Evolutionary conservation across 2,888 invertebrate species (phyloP).

Genomic region (Lucinisca nassula): DNA sequence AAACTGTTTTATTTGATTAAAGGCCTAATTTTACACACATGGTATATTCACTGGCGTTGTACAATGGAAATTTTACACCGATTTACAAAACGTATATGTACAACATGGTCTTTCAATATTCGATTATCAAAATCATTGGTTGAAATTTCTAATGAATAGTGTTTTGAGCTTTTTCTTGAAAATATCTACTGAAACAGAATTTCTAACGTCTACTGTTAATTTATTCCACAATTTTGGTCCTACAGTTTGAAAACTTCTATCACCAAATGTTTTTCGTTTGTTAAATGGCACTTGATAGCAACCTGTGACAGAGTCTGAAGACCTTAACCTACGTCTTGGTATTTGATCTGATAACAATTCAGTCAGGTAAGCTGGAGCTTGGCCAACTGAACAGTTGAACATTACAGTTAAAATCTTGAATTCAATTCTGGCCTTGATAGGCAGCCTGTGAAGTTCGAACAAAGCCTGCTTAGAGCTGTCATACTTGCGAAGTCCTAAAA

Average conservation of each 20-base stretch:
- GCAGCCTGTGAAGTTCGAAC: constrained; percentile 34
- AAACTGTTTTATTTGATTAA: no score
- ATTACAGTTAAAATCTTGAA: constrained; percentile 29
- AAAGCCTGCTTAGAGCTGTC: constrained; percentile 34
- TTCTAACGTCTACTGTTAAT: background rate
- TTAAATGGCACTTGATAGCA: constrained; percentile 19
- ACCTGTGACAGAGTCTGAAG: background rate
- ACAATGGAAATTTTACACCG: no score
- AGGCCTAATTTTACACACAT: no score
- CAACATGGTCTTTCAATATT: no score
- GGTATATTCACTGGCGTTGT: no score
- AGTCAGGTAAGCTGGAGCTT: constrained; percentile 20
- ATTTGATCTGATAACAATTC: constrained; percentile 18
- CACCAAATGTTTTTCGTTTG: constrained; percentile 7
- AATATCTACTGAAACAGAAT: background rate
- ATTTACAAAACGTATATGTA: no score
- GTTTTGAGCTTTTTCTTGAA: constrained; percentile 14
- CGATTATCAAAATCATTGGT: background rate
- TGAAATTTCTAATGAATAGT: background rate
- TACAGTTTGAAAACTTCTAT: constrained; percentile 9
- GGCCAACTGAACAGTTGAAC: constrained; percentile 24
- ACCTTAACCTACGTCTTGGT: background rate
- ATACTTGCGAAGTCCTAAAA: constrained; percentile 15
- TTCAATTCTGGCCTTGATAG: constrained; percentile 27
- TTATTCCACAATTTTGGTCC: constrained; percentile 13